Evolutionary conservation across 2,113 vertebrate genomes (phyloP).

Genomic region (Pterocles orientalis): DNA sequence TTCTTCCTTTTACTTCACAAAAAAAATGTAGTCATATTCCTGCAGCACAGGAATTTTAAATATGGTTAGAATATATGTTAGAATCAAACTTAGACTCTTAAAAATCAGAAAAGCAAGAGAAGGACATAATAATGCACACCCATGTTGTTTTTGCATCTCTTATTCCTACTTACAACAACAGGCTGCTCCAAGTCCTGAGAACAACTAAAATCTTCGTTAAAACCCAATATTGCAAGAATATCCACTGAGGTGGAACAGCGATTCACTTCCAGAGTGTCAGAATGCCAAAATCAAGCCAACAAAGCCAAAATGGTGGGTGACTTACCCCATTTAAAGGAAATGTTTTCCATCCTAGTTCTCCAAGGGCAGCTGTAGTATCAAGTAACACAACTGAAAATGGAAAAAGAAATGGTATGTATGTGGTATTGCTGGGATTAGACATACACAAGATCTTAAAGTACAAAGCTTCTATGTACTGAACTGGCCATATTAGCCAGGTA

Average conservation of each 20-base stretch:
- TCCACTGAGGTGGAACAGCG: neutral
- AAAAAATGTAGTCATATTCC: neutral
- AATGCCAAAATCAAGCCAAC: neutral
- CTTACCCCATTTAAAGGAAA: slow-evolving; percentile 96
- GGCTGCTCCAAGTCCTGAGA: neutral
- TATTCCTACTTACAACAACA: neutral
- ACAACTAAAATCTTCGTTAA: neutral
- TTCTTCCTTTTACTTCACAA: neutral
- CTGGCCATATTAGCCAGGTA: neutral
- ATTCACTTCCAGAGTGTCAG: neutral
- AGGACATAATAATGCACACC: neutral
- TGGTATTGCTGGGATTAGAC: neutral
- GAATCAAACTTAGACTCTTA: neutral
- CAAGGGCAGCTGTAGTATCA: slow-evolving; percentile 90
- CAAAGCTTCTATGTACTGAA: neutral
- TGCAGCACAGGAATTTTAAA: neutral
- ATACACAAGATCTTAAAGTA: neutral
- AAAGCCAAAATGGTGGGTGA: neutral
- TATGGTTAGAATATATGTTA: too few species aligned
- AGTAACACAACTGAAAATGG: slow-evolving; percentile 89
- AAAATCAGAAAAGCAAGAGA: neutral
- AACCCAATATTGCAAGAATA: neutral
- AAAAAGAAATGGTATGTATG: slow-evolving; percentile 61
- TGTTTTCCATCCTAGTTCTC: slow-evolving; percentile 94
- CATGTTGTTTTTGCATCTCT: neutral